Percentiles rank a stretch among this genome's conserved stretches.
These are phyloP conservation scores for Polyploca ridens DNA, from an alignment of 2,888 invertebrate genomes.

Conservation along the genomic window DNA sequence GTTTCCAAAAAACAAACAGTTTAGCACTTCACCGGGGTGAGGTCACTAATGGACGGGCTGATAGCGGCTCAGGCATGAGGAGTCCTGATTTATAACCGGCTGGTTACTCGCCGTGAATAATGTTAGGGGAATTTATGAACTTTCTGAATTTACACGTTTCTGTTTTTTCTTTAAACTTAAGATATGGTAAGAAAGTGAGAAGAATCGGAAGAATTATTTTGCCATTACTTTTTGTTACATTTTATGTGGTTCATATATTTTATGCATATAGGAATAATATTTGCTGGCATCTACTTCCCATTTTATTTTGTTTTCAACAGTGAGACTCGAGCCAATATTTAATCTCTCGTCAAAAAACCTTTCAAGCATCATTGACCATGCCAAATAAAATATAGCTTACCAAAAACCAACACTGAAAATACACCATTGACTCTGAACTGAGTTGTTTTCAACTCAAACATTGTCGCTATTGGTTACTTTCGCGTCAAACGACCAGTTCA, in stretches of 20 bases:
- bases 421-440: constrained; percentile 51
- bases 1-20: constrained; percentile 6
- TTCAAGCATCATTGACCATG: constrained; percentile 41
- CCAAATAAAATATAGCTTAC: constrained; percentile 28
- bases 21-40: constrained; percentile 16
- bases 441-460: constrained; percentile 39
- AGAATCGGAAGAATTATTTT: not conserved
- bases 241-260: no score
- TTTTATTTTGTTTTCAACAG: not conserved
- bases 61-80: constrained; percentile 65
- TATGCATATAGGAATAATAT: no score
- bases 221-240: not conserved
- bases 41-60: constrained; percentile 71
- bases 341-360: constrained; percentile 34
- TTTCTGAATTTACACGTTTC: constrained; percentile 36
- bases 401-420: constrained; percentile 46
- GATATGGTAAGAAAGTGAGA: not conserved
- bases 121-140: constrained; percentile 66
- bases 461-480: constrained; percentile 31
- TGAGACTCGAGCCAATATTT: not conserved
- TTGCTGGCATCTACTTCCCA: not conserved
- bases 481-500: constrained; percentile 45
- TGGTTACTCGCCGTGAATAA: constrained; percentile 77
- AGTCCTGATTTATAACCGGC: constrained; percentile 71
- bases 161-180: constrained; percentile 18